Evolutionary conservation across 2,888 invertebrate species (phyloP).

Genomic region (Megalurothrips usitatus): DNA sequence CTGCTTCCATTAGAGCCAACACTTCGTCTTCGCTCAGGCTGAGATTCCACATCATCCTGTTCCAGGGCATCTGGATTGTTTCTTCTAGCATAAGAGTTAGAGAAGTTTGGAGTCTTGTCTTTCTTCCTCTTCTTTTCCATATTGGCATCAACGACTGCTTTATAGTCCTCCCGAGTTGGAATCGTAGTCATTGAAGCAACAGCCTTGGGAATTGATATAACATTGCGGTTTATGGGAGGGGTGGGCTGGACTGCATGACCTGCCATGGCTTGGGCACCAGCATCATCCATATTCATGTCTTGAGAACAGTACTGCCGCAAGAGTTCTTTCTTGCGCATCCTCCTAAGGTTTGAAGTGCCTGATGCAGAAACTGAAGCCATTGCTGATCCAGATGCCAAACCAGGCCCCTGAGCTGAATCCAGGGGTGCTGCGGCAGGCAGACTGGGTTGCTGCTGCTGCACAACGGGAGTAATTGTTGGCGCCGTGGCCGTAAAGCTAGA

Average conservation of each 20-base stretch:
- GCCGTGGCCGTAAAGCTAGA: conserved; percentile 61
- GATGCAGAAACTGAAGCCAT: conserved; percentile 47
- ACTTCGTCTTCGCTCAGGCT: conserved; percentile 50
- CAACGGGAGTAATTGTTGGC: conserved; percentile 41
- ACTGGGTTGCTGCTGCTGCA: conserved; percentile 51
- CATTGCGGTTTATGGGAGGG: conserved; percentile 60
- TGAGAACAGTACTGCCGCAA: conserved; percentile 79
- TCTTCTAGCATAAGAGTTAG: conserved; percentile 26
- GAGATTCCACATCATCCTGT: conserved; percentile 47
- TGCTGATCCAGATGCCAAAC: conserved; percentile 31
- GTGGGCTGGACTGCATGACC: conserved; percentile 49
- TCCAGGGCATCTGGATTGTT: conserved; percentile 46
- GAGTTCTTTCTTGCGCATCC: conserved; percentile 87
- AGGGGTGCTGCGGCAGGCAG: conserved; percentile 45
- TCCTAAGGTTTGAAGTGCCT: conserved; percentile 69
- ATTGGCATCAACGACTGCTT: conserved; percentile 60
- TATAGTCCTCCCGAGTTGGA: conserved; percentile 79
- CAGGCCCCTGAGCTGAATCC: neutral
- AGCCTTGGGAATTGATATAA: conserved; percentile 81
- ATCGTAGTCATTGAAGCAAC: conserved; percentile 84
- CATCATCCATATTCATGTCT: conserved; percentile 80
- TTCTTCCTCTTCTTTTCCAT: conserved; percentile 65
- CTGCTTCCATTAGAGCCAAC: conserved; percentile 44
- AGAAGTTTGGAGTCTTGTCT: conserved; percentile 44
- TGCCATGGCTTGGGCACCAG: conserved; percentile 50